Conservation (phyloP, 2,888 invertebrate species). For the Blastobasis adustella region DNA sequence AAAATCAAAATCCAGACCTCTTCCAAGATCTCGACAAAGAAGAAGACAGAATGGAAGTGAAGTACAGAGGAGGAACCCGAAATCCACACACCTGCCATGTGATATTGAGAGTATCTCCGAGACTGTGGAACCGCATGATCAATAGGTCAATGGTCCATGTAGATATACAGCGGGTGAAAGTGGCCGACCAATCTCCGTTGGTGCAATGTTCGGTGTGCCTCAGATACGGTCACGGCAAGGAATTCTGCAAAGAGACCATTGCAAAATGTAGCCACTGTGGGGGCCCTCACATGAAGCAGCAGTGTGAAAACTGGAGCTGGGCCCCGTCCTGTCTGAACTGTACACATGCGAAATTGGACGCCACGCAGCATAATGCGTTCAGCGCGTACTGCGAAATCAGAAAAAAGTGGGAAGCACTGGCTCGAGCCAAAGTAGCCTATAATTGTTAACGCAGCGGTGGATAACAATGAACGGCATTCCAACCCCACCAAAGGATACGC, state of each 20-base stretch:
- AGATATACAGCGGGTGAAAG: not conserved
- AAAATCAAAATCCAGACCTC: not conserved
- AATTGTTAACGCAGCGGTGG: not conserved
- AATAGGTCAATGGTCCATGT: not conserved
- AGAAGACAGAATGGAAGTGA: not conserved
- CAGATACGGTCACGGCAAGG: not conserved
- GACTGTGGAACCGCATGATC: not conserved
- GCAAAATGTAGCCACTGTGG: no score
- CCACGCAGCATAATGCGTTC: not conserved
- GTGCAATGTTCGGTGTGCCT: no score
- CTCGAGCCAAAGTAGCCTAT: not conserved
- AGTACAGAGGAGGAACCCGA: not conserved
- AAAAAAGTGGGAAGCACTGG: not conserved
- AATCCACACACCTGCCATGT: constrained; percentile 1
- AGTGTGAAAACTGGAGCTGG: not conserved
- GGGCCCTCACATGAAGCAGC: no score
- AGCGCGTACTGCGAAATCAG: not conserved
- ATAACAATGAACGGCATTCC: not conserved
- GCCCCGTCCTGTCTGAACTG: constrained; percentile 1
- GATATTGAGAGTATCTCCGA: not conserved
- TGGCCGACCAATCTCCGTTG: not conserved
- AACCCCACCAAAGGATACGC: no score
- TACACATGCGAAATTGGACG: not conserved
- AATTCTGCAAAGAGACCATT: no score
- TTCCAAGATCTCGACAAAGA: not conserved